These are phyloP conservation scores for Callorhinus ursinus DNA, from an alignment of 2,113 vertebrate species.

Conservation along the genomic window DNA sequence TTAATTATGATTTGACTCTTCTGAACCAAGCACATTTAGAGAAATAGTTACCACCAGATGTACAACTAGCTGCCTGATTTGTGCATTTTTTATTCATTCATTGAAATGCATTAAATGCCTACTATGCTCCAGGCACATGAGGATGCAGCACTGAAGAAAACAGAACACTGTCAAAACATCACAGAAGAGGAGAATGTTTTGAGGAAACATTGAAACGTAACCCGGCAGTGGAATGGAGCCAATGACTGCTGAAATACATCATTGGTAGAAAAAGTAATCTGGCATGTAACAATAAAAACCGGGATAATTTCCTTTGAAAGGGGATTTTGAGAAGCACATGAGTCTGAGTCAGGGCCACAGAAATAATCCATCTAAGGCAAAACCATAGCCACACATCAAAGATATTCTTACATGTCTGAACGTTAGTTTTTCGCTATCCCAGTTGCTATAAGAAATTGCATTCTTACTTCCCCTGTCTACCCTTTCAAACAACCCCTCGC, in stretches of 20 bases:
- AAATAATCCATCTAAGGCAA: conserved; percentile 36
- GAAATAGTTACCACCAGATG: neutral
- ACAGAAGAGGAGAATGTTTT: neutral
- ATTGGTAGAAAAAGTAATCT: neutral
- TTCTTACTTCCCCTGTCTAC: neutral
- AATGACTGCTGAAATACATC: neutral
- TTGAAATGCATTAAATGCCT: neutral
- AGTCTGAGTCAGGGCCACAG: conserved; percentile 49
- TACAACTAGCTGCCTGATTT: neutral
- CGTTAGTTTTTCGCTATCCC: neutral
- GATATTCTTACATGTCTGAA: conserved; percentile 24
- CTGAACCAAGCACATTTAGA: neutral
- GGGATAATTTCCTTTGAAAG: conserved; percentile 14
- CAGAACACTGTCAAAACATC: neutral
- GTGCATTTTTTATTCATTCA: neutral
- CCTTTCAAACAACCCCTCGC: neutral
- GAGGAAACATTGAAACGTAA: neutral
- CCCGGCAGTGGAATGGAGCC: neutral
- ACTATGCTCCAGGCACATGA: neutral
- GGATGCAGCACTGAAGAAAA: neutral
- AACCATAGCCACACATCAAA: neutral
- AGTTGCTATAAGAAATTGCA: conserved; percentile 16
- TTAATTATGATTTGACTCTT: neutral
- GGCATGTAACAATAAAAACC: neutral
- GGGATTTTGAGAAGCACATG: conserved; percentile 4